phyloP scores from a whole-genome alignment of 1,140 invertebrate genomes.

The Drosophila micromelanica region DNA sequence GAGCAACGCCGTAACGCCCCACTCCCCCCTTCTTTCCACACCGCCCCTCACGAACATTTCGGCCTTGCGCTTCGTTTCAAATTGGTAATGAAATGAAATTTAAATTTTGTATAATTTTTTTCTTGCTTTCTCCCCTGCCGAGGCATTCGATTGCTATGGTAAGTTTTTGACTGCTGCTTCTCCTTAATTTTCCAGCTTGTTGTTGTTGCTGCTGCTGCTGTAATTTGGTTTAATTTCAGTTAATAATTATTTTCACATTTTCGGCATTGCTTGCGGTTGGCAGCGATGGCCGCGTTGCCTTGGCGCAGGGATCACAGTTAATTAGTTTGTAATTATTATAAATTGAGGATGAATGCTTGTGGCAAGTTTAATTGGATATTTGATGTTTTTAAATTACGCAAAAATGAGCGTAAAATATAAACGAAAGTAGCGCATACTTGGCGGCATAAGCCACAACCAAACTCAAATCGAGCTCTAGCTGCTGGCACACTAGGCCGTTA shows the following conservation, averaged over 20 bases:
- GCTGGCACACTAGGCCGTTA: slow-evolving; percentile 39
- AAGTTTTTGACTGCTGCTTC: slow-evolving; percentile 16
- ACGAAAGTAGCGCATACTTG: slow-evolving; percentile 21
- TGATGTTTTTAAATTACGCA: slow-evolving; percentile 78
- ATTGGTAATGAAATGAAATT: slow-evolving; percentile 65
- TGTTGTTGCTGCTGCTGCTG: slow-evolving; percentile 22
- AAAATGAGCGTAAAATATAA: slow-evolving; percentile 74
- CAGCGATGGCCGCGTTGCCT: slow-evolving; percentile 54
- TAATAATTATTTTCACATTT: slow-evolving; percentile 83
- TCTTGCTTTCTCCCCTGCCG: slow-evolving; percentile 15
- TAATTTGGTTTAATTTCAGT: slow-evolving; percentile 82
- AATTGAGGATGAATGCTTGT: slow-evolving; percentile 83
- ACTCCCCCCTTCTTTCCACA: too few species aligned
- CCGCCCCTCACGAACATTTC: neutral
- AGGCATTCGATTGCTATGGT: slow-evolving; percentile 58
- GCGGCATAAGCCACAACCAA: slow-evolving; percentile 13
- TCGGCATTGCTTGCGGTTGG: slow-evolving; percentile 72
- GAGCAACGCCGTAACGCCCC: slow-evolving; percentile 10
- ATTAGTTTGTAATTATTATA: slow-evolving; percentile 84
- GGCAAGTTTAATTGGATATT: slow-evolving; percentile 83
- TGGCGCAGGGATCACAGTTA: slow-evolving; percentile 72
- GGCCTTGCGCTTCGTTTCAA: slow-evolving; percentile 29
- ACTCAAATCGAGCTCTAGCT: neutral
- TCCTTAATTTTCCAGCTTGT: slow-evolving; percentile 14
- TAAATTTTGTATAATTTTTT: slow-evolving; percentile 59